A percentile compares a stretch with the other conserved stretches of the same genome.
Evolutionary conservation across 2,113 vertebrate genomes (phyloP).

Genomic region (Phalacrocorax aristotelis): DNA sequence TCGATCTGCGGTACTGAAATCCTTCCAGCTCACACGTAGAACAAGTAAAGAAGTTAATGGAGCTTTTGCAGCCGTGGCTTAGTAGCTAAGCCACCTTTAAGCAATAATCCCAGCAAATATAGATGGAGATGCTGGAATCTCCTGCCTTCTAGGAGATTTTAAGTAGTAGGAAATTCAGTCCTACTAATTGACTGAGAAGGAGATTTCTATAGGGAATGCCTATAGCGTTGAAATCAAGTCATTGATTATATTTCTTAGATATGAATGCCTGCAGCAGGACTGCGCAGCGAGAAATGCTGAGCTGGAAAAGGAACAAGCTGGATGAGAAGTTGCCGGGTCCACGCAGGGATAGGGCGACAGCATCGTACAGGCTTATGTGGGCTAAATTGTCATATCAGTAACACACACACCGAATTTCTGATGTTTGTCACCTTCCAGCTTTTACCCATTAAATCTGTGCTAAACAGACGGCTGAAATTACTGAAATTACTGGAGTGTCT

Average conservation of each 20-base stretch:
- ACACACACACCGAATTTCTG: rapidly evolving
- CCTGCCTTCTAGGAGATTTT: constrained; percentile 17
- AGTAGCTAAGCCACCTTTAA: constrained; percentile 65
- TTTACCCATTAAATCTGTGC: not conserved
- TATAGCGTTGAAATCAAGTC: not conserved
- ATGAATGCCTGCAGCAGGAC: not conserved
- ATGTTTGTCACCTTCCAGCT: not conserved
- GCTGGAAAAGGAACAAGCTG: not conserved
- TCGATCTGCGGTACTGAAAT: constrained; percentile 49
- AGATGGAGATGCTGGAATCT: constrained; percentile 27
- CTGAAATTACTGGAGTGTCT: not conserved
- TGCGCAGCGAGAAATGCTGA: not conserved
- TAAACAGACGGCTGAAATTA: not conserved
- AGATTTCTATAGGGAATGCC: not conserved
- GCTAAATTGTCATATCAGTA: rapidly evolving
- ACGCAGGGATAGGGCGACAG: not conserved
- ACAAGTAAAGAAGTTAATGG: constrained; percentile 57
- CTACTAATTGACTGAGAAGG: constrained; percentile 8
- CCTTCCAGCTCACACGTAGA: constrained; percentile 56
- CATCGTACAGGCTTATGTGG: rapidly evolving
- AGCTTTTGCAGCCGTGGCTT: constrained; percentile 64
- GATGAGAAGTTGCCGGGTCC: not conserved
- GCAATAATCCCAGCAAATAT: constrained; percentile 43
- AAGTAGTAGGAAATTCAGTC: not conserved
- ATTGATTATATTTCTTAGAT: not conserved